Evolutionary conservation across 2,113 vertebrate species (phyloP).

Genomic region (Gallinago undulata): DNA sequence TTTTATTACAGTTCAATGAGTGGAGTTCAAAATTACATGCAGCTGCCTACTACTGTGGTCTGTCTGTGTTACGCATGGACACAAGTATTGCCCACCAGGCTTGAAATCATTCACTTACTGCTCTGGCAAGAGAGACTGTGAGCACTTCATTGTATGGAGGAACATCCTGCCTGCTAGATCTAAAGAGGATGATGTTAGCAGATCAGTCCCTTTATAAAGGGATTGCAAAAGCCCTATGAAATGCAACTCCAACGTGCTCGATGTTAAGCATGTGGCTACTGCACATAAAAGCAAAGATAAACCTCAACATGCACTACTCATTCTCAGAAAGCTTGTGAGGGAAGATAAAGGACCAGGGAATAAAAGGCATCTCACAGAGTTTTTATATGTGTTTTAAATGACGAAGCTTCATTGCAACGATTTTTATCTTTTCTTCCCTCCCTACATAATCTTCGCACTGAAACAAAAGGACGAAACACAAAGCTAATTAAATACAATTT

Average conservation of each 20-base stretch:
- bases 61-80: constrained; percentile 77
- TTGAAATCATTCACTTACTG: constrained; percentile 83
- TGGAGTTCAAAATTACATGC: constrained; percentile 87
- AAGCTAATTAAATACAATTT: constrained; percentile 72
- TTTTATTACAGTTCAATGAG: constrained; percentile 92
- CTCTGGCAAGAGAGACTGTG: constrained; percentile 71
- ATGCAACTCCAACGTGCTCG: constrained; percentile 74
- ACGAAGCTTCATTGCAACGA: constrained; percentile 63
- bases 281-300: constrained; percentile 81
- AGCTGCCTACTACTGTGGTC: constrained; percentile 83
- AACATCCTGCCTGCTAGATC: constrained; percentile 78
- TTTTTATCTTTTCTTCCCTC: constrained; percentile 8
- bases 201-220: constrained; percentile 81
- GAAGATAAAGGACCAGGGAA: constrained; percentile 74
- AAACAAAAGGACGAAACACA: constrained; percentile 71
- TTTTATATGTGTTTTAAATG: constrained; percentile 77
- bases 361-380: constrained; percentile 74
- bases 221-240: constrained; percentile 79
- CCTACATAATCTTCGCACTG: neutral
- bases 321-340: constrained; percentile 72
- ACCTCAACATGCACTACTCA: constrained; percentile 75
- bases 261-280: constrained; percentile 78
- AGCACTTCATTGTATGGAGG: constrained; percentile 74
- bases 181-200: constrained; percentile 80
- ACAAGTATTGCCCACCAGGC: constrained; percentile 82